Evolutionary conservation across 2,797 vertebrate species (phyloP), one percentile per base, ranked within the genome.

Genomic region (Delichon dasypus): DNA sequence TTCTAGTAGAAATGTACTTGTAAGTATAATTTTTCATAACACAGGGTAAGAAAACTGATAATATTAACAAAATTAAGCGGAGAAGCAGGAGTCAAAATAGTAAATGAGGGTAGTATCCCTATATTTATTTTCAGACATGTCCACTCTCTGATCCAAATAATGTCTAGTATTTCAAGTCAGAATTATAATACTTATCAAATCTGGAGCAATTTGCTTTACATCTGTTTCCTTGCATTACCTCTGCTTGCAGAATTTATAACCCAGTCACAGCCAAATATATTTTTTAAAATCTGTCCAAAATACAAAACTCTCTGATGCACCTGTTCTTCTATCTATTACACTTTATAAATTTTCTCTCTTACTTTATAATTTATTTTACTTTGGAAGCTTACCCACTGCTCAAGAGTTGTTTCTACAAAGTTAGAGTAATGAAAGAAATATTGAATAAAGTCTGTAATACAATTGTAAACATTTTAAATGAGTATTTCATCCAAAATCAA

Each of bases 401-500:
- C 62, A 87, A 61, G 93, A 96, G 88, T 93, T 94, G 42, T 75
- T 96, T 92, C 85, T 93, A 86, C 82, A 91, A 95, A 97, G 93
- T 95, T 92, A 89, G 14, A 90, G 76, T 61, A 93, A 83, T 85
- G 93, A 97, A 93, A 93, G 55, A 76, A 93, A 86, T 90, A 94
- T 77, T 76, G 88, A 93, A 93, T 86, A 95, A 96, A 95, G 51
- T 6, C 76, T 86, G 36, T 65, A 90, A 84, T 88, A 68, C 68
- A 93, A 38, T 51, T 97, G 72, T 78, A 97, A 95, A 73, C 71
- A 89, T 93, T 97, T 94, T 78, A 95, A 95, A 95, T 5, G 40
- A 93, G 92, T 95, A 97, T 96, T 95, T 96, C 55, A 93, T 93
- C 93, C 90, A 66, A 95, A 96, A 97, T 96, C 88, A 96, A 95